Percentiles rank a stretch among this genome's conserved stretches.
These are phyloP conservation scores for Gerris buenoi DNA, from an alignment of 1,140 invertebrate genomes.

Conservation along the genomic window DNA sequence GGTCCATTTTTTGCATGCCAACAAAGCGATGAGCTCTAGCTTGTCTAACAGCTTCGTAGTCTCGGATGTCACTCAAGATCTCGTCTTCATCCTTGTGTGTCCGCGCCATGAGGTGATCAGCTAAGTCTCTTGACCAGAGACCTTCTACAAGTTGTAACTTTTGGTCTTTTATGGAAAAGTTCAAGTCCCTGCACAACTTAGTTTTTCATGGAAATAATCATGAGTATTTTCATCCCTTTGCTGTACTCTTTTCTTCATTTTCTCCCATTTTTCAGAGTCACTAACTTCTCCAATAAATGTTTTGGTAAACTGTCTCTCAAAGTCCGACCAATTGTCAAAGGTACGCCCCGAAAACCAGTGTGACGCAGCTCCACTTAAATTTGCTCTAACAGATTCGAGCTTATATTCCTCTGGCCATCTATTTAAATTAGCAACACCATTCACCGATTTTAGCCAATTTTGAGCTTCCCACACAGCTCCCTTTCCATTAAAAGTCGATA, in stretches of 20 bases:
- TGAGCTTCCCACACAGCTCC: neutral
- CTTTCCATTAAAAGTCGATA: neutral
- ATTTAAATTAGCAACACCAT: neutral
- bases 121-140: neutral
- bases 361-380: neutral
- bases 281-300: neutral
- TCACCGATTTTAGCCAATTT: neutral
- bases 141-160: neutral
- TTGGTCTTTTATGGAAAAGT: neutral
- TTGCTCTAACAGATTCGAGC: neutral
- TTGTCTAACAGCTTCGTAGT: neutral
- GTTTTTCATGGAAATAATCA: neutral
- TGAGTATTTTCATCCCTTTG: neutral
- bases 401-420: neutral
- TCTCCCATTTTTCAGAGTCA: neutral
- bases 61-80: neutral
- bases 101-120: neutral
- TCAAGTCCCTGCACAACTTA: neutral
- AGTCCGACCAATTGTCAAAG: neutral
- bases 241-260: neutral
- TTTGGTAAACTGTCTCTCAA: neutral
- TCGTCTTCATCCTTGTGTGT: neutral
- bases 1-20: neutral
- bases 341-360: neutral
- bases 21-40: neutral